A percentile compares a stretch with the other conserved stretches of the same genome.
These are phyloP conservation scores for Heterotis niloticus DNA, from an alignment of 2,113 vertebrate species.

Conservation along the genomic window DNA sequence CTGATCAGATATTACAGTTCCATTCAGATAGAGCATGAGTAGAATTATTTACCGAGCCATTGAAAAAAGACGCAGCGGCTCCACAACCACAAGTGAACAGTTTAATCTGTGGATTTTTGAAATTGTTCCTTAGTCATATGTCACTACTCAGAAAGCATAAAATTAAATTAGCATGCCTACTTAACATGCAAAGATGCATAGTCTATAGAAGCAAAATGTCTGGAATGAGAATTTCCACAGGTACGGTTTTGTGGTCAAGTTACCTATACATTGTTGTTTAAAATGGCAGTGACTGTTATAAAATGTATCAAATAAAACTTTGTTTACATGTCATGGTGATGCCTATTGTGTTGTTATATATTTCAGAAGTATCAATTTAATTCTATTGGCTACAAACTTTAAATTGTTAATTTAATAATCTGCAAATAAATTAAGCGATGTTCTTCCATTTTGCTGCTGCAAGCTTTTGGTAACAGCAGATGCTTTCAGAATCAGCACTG, in stretches of 20 bases:
- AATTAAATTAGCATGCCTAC: slow-evolving; percentile 12
- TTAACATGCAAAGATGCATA: neutral
- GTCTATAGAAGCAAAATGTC: neutral
- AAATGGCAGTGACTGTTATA: slow-evolving; percentile 44
- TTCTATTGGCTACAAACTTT: neutral
- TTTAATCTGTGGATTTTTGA: neutral
- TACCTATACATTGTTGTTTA: slow-evolving; percentile 18
- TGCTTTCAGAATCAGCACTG: slow-evolving; percentile 32
- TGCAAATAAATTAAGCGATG: neutral
- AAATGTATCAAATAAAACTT: slow-evolving; percentile 33
- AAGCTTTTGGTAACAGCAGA: slow-evolving; percentile 4
- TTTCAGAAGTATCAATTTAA: neutral
- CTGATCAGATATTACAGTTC: neutral
- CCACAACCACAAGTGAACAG: neutral
- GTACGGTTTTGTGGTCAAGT: neutral
- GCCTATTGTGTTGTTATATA: neutral
- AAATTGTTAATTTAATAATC: neutral
- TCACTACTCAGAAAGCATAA: slow-evolving; percentile 19
- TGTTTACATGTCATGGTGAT: slow-evolving; percentile 18
- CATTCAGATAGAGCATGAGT: neutral
- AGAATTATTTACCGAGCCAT: neutral
- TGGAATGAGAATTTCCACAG: slow-evolving; percentile 2
- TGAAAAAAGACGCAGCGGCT: neutral
- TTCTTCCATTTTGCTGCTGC: slow-evolving; percentile 23
- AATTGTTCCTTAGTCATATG: neutral